phyloP scores from a whole-genome alignment of 2,888 invertebrate species.

The Sarcophaga rosellei region DNA sequence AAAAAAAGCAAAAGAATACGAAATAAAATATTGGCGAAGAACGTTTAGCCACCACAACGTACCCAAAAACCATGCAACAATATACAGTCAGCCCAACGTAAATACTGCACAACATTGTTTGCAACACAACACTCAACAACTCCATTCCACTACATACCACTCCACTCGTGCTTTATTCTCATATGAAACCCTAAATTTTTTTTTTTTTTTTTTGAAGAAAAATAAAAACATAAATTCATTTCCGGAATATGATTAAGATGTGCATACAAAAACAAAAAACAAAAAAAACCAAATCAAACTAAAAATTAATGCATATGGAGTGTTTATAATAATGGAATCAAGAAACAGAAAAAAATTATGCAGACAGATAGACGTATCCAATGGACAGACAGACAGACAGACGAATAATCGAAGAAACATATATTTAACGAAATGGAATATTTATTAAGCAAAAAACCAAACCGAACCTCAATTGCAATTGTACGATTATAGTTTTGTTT shows the following conservation, averaged over 20 bases:
- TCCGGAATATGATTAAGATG: conserved; percentile 65
- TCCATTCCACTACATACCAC: too few relatives aligned
- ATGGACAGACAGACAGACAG: neutral
- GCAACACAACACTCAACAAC: neutral
- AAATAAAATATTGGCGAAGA: conserved; percentile 58
- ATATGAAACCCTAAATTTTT: too few relatives aligned
- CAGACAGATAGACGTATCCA: neutral
- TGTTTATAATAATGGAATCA: conserved; percentile 71
- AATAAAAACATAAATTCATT: conserved; percentile 64
- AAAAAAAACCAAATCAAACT: neutral
- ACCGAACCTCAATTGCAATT: neutral
- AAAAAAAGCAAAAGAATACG: neutral
- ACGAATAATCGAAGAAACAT: neutral
- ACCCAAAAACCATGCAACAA: conserved; percentile 52
- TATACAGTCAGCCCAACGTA: conserved; percentile 12
- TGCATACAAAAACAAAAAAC: conserved; percentile 10
- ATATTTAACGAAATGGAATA: neutral
- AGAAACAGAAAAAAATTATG: neutral
- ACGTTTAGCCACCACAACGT: conserved; percentile 54
- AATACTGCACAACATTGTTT: neutral
- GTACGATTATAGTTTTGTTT: neutral
- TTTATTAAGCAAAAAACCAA: neutral
- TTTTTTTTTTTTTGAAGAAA: conserved; percentile 37
- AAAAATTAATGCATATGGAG: conserved; percentile 59
- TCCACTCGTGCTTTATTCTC: too few relatives aligned